Base-by-base conservation (phyloP, 2,797 vertebrate species). In the Decapterus maruadsi region DNA sequence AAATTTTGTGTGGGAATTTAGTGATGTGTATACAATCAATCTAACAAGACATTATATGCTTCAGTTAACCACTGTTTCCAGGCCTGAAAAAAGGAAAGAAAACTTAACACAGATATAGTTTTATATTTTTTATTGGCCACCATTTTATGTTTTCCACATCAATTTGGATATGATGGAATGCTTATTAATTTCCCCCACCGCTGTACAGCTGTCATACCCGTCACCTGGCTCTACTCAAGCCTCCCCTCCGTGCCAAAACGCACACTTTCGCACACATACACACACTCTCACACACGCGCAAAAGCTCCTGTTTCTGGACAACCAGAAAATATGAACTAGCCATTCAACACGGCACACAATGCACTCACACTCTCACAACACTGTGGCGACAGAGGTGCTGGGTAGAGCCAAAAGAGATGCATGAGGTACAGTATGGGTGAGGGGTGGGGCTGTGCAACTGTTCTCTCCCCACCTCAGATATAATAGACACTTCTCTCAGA, bases 121-220 rank as follows among this genome's bases (percentile, higher is more conserved):
- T 79, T 59, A 13, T 38, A 51, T 83, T 87, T 95, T 98, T 99
- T 98, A 93, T 93, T 97, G 96, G 96, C 97, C 96, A 96, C 97
- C 96, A 95, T 94, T 96, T 93, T 78, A 89, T 46, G 62, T 94
- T 95, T 84, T 94, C 93, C 92, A 95, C 95, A 94, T 95, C 91
- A 92, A 94, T 93, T 94, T 95, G 88, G 93, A 86, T 94, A 93
- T 94, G 95, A 95, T 90, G 95, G 96, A 97, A 97, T 94, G 97
- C 95, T 94, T 62, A 89, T 91, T 90, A 86, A 73, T 79, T 77
- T 70, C 68, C 91, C 88, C 84, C 89, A 82, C 81, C 68, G 4
- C 74, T 85, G 87, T 77, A 80, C 77, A 82, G 85, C 79, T 84
- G 83, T 89, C 72, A 78, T 75, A 82, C 61, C 71, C 77, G 82